Evolutionary conservation across 2,888 invertebrate genomes (phyloP).

Genomic region (Trichogramma dendrolimi): DNA sequence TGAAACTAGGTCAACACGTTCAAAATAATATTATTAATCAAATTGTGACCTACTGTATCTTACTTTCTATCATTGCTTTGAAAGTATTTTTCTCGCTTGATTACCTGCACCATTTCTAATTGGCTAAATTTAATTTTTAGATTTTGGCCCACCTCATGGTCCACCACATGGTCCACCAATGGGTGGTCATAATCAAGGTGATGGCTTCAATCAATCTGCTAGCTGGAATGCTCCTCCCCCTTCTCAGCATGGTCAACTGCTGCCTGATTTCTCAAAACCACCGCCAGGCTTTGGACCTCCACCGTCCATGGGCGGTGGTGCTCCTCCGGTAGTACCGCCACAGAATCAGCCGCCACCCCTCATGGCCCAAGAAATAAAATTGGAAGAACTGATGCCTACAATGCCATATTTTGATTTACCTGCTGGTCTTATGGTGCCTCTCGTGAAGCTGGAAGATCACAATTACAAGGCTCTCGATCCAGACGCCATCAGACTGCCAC

Average conservation of each 20-base stretch:
- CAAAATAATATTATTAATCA: no score
- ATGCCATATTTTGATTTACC: conserved; percentile 96
- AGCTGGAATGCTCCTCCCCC: neutral
- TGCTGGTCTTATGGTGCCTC: conserved; percentile 96
- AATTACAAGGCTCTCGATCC: conserved; percentile 88
- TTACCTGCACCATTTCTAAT: no score
- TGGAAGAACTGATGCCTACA: conserved; percentile 79
- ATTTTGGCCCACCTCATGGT: no score
- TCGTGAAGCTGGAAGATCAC: conserved; percentile 87
- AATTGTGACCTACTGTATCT: no score
- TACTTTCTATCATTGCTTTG: no score
- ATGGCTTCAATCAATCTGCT: conserved; percentile 23
- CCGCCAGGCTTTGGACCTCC: conserved; percentile 71
- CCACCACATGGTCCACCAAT: conserved; percentile 52
- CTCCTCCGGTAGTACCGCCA: conserved; percentile 38
- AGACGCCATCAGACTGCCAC: conserved; percentile 83
- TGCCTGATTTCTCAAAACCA: conserved; percentile 80
- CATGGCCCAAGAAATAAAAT: conserved; percentile 51
- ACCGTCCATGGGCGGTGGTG: conserved; percentile 45
- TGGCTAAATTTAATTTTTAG: no score
- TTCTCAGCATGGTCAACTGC: conserved; percentile 41
- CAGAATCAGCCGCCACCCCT: conserved; percentile 38
- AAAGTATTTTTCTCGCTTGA: no score
- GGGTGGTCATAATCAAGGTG: conserved; percentile 49
- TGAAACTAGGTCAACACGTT: no score